Conservation (phyloP, 2,888 invertebrate genomes). For the Branchellion lobata region DNA sequence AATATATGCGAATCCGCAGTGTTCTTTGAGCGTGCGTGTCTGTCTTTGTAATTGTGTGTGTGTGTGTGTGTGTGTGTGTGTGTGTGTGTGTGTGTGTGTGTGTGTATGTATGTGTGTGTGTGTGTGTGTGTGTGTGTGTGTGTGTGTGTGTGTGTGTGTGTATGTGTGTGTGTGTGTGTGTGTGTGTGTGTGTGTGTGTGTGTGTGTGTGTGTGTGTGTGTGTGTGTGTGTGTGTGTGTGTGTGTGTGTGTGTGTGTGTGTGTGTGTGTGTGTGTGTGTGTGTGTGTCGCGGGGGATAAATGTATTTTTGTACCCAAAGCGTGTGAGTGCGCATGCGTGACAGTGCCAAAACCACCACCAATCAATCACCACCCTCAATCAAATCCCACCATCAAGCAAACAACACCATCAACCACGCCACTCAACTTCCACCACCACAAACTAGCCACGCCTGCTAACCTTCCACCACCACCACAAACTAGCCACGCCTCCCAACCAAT, state of each 20-base stretch:
- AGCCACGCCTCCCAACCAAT: no score
- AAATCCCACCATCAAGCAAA: no score
- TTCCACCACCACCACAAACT: no score
- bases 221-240: background rate
- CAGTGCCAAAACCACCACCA: no score
- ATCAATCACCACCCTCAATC: no score
- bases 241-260: slow-evolving; percentile 12
- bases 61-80: slow-evolving; percentile 23
- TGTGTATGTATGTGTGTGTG: slow-evolving; percentile 22
- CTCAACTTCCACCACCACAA: no score
- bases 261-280: slow-evolving; percentile 21
- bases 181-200: slow-evolving; percentile 27
- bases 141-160: slow-evolving; percentile 20
- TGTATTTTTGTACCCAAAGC: no score
- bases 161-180: slow-evolving; percentile 20
- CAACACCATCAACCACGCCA: no score
- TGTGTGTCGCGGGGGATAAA: no score
- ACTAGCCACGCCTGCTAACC: no score
- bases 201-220: slow-evolving; percentile 21
- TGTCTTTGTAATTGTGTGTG: slow-evolving; percentile 2
- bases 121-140: slow-evolving; percentile 23
- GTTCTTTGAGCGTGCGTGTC: background rate
- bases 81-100: slow-evolving; percentile 23
- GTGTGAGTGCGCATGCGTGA: no score
- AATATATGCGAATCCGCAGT: no score